Evolutionary conservation across 2,113 vertebrate genomes (phyloP).

Genomic region (Anarhynchus alexandrinus): DNA sequence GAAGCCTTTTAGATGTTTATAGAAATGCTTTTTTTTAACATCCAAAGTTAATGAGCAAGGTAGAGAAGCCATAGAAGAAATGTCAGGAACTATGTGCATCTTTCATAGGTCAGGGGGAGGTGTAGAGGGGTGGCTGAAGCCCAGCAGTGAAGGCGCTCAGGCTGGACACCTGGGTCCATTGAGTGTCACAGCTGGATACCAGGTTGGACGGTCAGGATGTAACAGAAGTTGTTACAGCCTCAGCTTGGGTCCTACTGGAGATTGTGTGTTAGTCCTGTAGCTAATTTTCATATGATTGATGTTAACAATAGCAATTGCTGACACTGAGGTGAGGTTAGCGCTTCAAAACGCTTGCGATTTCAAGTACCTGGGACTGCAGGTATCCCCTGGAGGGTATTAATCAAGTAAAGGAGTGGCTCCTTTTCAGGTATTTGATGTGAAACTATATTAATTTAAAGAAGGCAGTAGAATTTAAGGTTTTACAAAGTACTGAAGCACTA

Average conservation of each 20-base stretch:
- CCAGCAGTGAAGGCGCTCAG: not conserved
- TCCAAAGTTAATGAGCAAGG: not conserved
- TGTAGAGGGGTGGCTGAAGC: not conserved
- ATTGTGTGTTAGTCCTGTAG: not conserved
- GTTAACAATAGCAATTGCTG: not conserved
- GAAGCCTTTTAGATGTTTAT: not conserved
- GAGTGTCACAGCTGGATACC: not conserved
- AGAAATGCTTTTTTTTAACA: fast-evolving
- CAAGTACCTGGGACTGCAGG: not conserved
- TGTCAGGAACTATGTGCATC: fast-evolving
- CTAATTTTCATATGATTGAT: not conserved
- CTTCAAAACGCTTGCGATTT: not conserved
- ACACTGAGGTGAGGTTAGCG: not conserved
- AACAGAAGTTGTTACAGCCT: not conserved
- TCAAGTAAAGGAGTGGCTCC: not conserved
- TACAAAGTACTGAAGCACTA: not conserved
- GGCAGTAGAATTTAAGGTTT: not conserved
- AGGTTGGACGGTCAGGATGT: too few relatives aligned
- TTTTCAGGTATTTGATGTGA: not conserved
- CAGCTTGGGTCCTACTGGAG: not conserved
- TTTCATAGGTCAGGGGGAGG: not conserved
- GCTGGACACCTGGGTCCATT: not conserved
- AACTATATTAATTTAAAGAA: not conserved
- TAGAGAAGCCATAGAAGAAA: not conserved
- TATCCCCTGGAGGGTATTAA: not conserved